Evolutionary conservation across 2,797 vertebrate genomes (phyloP).

Genomic region (Poecile montanus): DNA sequence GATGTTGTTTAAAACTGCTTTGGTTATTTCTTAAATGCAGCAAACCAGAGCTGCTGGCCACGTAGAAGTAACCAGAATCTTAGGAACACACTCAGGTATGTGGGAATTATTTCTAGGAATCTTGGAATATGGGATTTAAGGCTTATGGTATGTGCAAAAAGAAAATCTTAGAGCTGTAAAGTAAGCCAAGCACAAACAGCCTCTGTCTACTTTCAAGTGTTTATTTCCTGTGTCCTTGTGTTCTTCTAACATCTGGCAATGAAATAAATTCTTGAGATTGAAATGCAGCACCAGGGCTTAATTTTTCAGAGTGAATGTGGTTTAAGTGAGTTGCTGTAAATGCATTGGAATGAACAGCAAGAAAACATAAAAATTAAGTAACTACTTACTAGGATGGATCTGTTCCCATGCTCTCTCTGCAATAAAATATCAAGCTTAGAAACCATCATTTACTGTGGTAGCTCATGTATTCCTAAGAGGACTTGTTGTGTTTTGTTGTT

Average conservation of each 20-base stretch:
- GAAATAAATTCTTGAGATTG: conserved; percentile 43
- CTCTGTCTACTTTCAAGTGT: conserved; percentile 32
- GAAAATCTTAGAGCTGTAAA: conserved; percentile 23
- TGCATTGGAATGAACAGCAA: neutral
- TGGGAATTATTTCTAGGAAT: neutral
- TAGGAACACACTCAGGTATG: neutral
- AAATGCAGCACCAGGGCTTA: conserved; percentile 15
- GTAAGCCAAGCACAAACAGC: neutral
- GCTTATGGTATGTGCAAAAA: neutral
- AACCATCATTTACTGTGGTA: neutral
- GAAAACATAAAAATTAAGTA: conserved; percentile 13
- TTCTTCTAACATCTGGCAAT: conserved; percentile 32
- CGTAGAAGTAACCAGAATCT: neutral
- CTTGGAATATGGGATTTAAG: neutral
- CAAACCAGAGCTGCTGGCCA: neutral
- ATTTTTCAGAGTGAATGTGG: neutral
- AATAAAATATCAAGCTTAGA: neutral
- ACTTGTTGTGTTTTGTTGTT: neutral
- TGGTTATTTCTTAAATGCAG: conserved; percentile 26
- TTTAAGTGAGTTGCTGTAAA: conserved; percentile 37
- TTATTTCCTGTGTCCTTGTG: conserved; percentile 38
- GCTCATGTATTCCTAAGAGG: neutral
- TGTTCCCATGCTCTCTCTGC: neutral
- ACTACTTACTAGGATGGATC: neutral
- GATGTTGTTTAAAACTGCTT: conserved; percentile 20